Evolutionary conservation across 1,140 invertebrate genomes (phyloP).

Genomic region (Pseudomyrmex concolor): DNA sequence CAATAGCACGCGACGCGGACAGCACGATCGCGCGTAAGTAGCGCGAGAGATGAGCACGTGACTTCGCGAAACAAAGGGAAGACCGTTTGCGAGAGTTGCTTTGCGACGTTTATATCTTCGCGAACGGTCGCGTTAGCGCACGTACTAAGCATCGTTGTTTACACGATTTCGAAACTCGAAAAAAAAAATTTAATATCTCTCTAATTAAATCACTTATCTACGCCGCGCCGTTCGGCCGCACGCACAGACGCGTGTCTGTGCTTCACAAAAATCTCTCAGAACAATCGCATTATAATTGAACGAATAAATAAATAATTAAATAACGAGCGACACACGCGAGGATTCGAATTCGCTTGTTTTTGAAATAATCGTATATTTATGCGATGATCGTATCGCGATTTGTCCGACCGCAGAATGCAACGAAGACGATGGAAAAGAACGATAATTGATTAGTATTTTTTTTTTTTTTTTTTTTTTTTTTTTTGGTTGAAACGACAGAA

Average conservation of each 20-base stretch:
- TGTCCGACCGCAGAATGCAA: no score
- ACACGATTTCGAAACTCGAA: no score
- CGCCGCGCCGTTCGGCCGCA: background rate
- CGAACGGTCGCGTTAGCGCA: background rate
- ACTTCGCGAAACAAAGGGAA: constrained; percentile 33
- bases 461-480: constrained; percentile 24
- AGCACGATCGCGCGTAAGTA: constrained; percentile 11
- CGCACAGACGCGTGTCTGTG: background rate
- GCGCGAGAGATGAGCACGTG: constrained; percentile 11
- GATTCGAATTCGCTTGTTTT: no score
- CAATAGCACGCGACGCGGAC: constrained; percentile 1
- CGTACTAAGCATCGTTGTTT: background rate
- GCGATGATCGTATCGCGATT: no score
- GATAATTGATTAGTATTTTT: background rate
- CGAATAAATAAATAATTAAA: background rate
- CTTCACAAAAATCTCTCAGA: background rate
- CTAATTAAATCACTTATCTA: background rate
- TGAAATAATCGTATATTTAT: no score
- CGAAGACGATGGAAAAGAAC: no score
- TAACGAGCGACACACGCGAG: no score
- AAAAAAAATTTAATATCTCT: no score
- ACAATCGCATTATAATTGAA: background rate
- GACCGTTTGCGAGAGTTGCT: background rate
- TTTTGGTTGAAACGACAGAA: constrained; percentile 25
- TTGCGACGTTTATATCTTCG: background rate